Evolutionary conservation across 2,888 invertebrate genomes (phyloP).

Genomic region (Hartigia nigra): DNA sequence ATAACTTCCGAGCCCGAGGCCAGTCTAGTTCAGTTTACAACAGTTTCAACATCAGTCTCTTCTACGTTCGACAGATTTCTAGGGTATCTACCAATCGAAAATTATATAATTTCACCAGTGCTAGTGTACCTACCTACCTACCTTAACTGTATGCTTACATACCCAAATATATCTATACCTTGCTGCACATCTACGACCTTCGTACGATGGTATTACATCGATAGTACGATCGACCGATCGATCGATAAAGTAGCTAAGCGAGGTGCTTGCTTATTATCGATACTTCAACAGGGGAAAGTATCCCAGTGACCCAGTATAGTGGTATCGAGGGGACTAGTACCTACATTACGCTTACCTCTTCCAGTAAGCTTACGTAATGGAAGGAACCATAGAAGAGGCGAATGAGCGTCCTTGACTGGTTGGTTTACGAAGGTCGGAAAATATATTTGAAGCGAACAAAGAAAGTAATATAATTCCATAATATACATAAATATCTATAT

Average conservation of each 20-base stretch:
- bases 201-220: background rate
- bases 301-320: slow-evolving; percentile 22
- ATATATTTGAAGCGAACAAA: background rate
- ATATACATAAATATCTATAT: background rate
- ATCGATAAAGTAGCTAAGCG: slow-evolving; percentile 10
- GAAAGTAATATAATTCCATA: background rate
- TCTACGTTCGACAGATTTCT: background rate
- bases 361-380: background rate
- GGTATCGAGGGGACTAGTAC: background rate
- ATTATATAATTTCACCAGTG: background rate
- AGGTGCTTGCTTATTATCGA: slow-evolving; percentile 1
- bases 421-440: background rate
- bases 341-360: background rate
- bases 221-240: slow-evolving; percentile 20
- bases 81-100: background rate
- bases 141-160: no score
- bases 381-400: background rate
- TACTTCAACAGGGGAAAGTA: slow-evolving; percentile 20
- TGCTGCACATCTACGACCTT: background rate
- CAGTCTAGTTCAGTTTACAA: background rate
- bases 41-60: background rate
- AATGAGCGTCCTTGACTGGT: background rate
- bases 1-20: slow-evolving; percentile 4
- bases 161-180: background rate
- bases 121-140: background rate